phyloP scores from a whole-genome alignment of 2,113 vertebrate genomes.

The Chrysemys picta region DNA sequence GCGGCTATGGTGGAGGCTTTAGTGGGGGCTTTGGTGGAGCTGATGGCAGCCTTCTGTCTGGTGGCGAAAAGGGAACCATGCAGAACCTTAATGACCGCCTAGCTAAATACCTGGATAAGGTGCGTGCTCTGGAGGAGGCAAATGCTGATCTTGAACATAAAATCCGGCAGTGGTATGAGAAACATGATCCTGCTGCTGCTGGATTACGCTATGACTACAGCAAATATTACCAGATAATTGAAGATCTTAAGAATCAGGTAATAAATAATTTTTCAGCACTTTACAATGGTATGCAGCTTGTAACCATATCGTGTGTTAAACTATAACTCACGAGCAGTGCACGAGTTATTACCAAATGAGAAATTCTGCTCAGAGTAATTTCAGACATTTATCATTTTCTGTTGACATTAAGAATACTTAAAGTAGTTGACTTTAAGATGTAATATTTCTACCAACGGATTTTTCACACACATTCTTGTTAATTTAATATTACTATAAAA shows the following conservation, averaged over 20 bases:
- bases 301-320: neutral
- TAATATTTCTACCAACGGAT: neutral
- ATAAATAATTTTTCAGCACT: neutral
- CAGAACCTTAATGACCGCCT: conserved; percentile 91
- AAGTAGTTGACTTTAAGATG: neutral
- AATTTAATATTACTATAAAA: neutral
- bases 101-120: conserved; percentile 86
- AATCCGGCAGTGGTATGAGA: conserved; percentile 79
- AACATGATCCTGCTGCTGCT: conserved; percentile 35
- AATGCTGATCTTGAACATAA: conserved; percentile 83
- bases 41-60: conserved; percentile 69
- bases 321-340: neutral
- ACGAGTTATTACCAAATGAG: neutral
- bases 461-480: neutral
- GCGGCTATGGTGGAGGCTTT: conserved; percentile 9
- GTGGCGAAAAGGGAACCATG: conserved; percentile 90
- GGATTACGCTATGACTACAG: conserved; percentile 73
- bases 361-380: neutral
- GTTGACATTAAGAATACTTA: neutral
- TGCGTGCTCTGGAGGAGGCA: conserved; percentile 82
- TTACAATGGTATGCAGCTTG: neutral
- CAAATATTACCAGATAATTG: conserved; percentile 63
- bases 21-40: conserved; percentile 42
- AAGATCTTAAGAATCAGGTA: conserved; percentile 79
- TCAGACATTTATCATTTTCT: neutral